phyloP scores from a whole-genome alignment of 2,888 invertebrate genomes.

The Luffia ferchaultella region DNA sequence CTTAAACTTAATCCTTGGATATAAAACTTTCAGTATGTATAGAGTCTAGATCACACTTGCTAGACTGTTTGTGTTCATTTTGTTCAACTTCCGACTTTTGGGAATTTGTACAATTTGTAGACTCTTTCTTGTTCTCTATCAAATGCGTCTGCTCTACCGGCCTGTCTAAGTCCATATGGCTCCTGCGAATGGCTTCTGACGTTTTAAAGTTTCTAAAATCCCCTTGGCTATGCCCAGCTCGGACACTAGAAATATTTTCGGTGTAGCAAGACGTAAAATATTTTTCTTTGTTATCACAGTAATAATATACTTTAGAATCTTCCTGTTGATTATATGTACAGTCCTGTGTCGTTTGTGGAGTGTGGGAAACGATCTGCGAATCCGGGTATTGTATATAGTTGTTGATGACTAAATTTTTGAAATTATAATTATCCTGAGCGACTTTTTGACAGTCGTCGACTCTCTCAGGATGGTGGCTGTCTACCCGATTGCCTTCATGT shows the following conservation, averaged over 20 bases:
- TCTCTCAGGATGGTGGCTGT: neutral
- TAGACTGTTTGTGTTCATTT: too few species aligned
- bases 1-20: too few species aligned
- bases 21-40: too few species aligned
- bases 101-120: neutral
- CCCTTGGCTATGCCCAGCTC: neutral
- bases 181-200: neutral
- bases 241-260: constrained; percentile 21
- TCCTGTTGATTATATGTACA: constrained; percentile 15
- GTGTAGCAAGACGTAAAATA: constrained; percentile 22
- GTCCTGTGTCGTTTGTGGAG: neutral
- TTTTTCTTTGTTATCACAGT: constrained; percentile 27
- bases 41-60: too few species aligned
- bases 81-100: neutral
- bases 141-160: neutral
- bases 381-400: constrained; percentile 25
- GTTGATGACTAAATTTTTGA: constrained; percentile 35
- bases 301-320: constrained; percentile 21
- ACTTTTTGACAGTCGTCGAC: neutral
- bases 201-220: neutral
- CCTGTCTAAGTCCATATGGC: neutral
- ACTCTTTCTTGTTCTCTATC: neutral
- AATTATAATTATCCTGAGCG: constrained; percentile 32
- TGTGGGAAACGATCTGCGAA: constrained; percentile 20
- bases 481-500: neutral